These are phyloP conservation scores for Halyomorpha halys DNA, from an alignment of 1,140 invertebrate genomes.

Conservation along the genomic window DNA sequence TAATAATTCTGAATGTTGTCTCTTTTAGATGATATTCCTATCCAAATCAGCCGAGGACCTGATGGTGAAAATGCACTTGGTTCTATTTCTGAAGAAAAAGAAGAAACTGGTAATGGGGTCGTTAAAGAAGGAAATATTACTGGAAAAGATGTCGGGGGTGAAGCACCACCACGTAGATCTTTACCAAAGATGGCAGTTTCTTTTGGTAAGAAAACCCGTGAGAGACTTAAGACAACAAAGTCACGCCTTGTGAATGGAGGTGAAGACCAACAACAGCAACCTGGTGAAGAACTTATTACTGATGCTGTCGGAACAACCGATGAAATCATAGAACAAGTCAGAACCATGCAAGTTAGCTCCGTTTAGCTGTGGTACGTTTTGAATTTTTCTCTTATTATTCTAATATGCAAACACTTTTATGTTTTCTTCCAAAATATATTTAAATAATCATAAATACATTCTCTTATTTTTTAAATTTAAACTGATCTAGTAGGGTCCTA, in stretches of 20 bases:
- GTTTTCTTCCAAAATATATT: too few relatives aligned
- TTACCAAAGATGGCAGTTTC: conserved; percentile 34
- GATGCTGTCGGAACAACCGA: background rate
- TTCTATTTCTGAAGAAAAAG: conserved; percentile 37
- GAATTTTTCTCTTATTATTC: too few relatives aligned
- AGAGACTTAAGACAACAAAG: conserved; percentile 28
- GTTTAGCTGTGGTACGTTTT: conserved; percentile 7
- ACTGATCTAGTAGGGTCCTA: too few relatives aligned
- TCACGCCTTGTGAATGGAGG: conserved; percentile 16
- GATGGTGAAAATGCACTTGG: conserved; percentile 31
- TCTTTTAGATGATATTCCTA: conserved; percentile 37
- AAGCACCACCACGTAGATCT: conserved; percentile 28
- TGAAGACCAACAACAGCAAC: conserved; percentile 1
- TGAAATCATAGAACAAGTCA: conserved; percentile 19
- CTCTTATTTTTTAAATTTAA: too few relatives aligned
- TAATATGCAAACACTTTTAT: too few relatives aligned
- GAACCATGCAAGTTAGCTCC: conserved; percentile 25
- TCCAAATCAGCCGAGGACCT: conserved; percentile 33
- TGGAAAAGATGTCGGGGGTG: background rate
- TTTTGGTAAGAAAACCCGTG: conserved; percentile 34
- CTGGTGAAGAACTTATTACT: background rate
- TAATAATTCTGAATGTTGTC: conserved; percentile 8
- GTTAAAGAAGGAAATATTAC: background rate
- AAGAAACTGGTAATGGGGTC: conserved; percentile 29
- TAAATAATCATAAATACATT: too few relatives aligned